These are phyloP conservation scores for Gnathonemus echidnorhynchus DNA, from an alignment of 2,113 vertebrate species.

Conservation along the genomic window DNA sequence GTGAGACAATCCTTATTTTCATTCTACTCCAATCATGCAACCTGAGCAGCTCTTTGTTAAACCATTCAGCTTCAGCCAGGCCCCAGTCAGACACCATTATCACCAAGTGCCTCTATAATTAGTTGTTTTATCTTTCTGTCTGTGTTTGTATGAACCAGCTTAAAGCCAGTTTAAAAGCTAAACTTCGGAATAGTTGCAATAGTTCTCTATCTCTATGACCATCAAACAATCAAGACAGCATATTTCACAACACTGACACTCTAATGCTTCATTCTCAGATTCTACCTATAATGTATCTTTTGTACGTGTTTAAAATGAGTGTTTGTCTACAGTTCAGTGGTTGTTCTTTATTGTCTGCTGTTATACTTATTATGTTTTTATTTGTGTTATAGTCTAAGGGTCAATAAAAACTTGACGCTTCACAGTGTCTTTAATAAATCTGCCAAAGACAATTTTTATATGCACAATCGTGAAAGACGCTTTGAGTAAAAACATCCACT, in stretches of 20 bases:
- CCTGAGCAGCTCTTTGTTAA: neutral
- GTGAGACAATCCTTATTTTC: neutral
- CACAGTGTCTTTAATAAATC: neutral
- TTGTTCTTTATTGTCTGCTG: neutral
- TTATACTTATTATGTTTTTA: neutral
- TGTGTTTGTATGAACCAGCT: neutral
- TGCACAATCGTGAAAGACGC: neutral
- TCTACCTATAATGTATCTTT: neutral
- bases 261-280: neutral
- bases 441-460: neutral
- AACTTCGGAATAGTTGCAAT: neutral
- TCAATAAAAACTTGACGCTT: neutral
- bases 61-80: neutral
- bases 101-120: neutral
- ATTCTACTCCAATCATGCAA: neutral
- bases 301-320: neutral
- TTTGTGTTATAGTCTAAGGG: neutral
- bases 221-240: neutral
- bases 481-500: neutral
- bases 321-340: neutral
- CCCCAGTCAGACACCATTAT: neutral
- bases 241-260: neutral
- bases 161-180: neutral
- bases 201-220: neutral
- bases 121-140: neutral